Evolutionary conservation across 2,888 invertebrate genomes (phyloP).

Genomic region (Agrochola circellaris): DNA sequence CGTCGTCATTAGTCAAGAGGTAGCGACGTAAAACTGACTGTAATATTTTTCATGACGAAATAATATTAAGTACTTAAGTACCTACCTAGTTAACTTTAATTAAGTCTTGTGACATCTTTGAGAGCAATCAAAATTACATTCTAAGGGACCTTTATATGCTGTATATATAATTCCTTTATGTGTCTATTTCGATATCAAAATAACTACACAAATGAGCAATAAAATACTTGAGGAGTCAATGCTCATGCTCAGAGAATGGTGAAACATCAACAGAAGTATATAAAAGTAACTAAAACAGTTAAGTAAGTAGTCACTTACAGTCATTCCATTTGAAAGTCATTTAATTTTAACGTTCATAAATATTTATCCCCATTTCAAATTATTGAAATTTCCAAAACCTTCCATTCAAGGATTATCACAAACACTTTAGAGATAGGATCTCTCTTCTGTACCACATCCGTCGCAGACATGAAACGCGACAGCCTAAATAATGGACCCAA

Average conservation of each 20-base stretch:
- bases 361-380: constrained; percentile 34
- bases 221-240: not conserved
- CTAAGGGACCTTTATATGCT: not conserved
- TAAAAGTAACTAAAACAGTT: constrained; percentile 4
- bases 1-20: constrained; percentile 47
- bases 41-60: constrained; percentile 9
- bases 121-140: constrained; percentile 2
- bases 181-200: not conserved
- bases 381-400: constrained; percentile 38
- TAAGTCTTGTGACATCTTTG: constrained; percentile 3
- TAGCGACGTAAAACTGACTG: not conserved
- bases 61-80: not conserved
- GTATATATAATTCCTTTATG: not conserved
- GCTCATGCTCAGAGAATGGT: constrained; percentile 3
- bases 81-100: constrained; percentile 1
- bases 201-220: not conserved
- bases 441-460: constrained; percentile 64
- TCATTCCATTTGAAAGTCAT: not conserved
- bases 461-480: constrained; percentile 67
- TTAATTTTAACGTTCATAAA: constrained; percentile 35
- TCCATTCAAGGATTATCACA: constrained; percentile 58
- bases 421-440: constrained; percentile 59
- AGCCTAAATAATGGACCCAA: constrained; percentile 71
- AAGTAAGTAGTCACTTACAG: not conserved
- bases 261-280: constrained; percentile 3